Evolutionary conservation across 2,113 vertebrate species (phyloP), one percentile per base, ranked within the genome.

Genomic region (Mustela nigripes): DNA sequence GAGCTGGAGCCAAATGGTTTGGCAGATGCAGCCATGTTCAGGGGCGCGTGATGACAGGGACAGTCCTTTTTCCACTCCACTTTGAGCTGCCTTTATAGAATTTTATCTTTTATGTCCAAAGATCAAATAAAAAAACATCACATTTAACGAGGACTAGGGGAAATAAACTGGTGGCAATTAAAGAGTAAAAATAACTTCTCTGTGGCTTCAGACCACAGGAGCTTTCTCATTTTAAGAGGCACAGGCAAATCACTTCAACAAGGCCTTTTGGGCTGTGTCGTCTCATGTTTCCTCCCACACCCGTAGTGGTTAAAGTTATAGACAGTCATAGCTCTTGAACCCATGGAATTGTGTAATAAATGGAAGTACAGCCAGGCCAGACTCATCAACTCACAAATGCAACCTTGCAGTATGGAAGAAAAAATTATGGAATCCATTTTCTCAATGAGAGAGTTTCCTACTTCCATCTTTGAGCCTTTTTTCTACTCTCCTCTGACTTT

Each of bases 61-160:
- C 91, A 96, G 92, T 96, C 91, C 97, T 97, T 92, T 97, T 92
- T 98, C 97, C 95, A 98, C 73, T 69, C 79, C 1, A 91, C 95
- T 95, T 87, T 67, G 60, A 89, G 76, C 36, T 78, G 98, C 78
- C 56, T 95, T 94, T 90, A 96, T 90, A 97, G 1, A 3, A 94
- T 48, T 98, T 98, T 97, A 98, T 98, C 96, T 98, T 98, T 98
- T 97, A 97, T 96, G 91, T 98, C 97, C 98, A 94, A 95, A 98
- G 98, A 98, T 97, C 96, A 98, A 98, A 98, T 97, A 94, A 98
- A 97, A 97, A 89, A 87, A 82, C 45, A 98, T 82, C 95, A 92
- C 96, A 97, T 97, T 98, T 98, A 98, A 93, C 86, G 92, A 98
- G 94, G 84, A 91, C 97, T 95, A 73, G 78, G 88, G 96, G 87